Evolutionary conservation across 2,113 vertebrate species (phyloP).

Genomic region (Aramus guarauna): DNA sequence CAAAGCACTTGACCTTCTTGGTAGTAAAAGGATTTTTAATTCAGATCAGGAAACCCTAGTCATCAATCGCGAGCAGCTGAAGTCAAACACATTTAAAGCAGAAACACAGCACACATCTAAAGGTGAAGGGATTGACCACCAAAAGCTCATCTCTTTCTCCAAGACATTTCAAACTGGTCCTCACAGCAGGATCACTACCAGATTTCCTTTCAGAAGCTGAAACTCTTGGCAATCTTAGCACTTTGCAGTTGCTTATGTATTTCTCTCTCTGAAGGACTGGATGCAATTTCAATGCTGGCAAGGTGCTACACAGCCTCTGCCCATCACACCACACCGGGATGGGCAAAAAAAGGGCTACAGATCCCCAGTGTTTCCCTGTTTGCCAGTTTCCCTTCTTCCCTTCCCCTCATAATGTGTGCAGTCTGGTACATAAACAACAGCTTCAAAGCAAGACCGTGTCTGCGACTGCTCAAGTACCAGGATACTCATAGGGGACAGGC

Average conservation of each 20-base stretch:
- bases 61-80: not conserved
- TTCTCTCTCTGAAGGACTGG: not conserved
- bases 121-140: not conserved
- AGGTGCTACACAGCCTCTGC: not conserved
- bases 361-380: not conserved
- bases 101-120: not conserved
- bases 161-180: not conserved
- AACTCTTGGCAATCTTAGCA: not conserved
- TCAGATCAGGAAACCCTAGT: not conserved
- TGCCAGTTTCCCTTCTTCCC: not conserved
- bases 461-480: not conserved
- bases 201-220: not conserved
- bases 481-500: not conserved
- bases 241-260: not conserved
- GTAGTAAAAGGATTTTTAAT: not conserved
- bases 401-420: not conserved
- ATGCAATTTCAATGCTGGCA: not conserved
- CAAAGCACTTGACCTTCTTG: not conserved
- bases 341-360: not conserved
- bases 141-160: not conserved
- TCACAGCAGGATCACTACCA: not conserved
- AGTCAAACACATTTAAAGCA: not conserved
- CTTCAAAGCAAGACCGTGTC: not conserved
- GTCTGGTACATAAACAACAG: not conserved
- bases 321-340: not conserved